Evolutionary conservation across 2,113 vertebrate species (phyloP).

Genomic region (Istiophorus platypterus): DNA sequence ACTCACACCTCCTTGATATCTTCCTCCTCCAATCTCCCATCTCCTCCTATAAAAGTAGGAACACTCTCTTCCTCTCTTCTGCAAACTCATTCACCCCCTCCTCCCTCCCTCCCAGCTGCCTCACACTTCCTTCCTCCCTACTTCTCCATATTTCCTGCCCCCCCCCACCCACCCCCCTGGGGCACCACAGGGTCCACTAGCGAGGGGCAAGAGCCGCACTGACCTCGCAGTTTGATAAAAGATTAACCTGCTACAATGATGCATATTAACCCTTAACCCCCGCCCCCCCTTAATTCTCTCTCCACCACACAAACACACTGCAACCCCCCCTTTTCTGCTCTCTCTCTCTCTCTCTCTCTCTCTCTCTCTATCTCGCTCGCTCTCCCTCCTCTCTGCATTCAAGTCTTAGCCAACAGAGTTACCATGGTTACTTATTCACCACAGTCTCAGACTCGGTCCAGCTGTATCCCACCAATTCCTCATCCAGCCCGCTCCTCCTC

Average conservation of each 20-base stretch:
- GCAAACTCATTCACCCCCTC: conserved; percentile 9
- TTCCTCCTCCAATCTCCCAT: conserved; percentile 24
- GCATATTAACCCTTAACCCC: conserved; percentile 80
- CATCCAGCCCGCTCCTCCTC: conserved; percentile 48
- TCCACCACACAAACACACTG: conserved; percentile 60
- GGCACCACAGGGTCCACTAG: conserved; percentile 41
- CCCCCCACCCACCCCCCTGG: background rate
- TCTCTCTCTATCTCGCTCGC: conserved; percentile 55
- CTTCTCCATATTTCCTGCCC: conserved; percentile 35
- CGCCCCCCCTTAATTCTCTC: conserved; percentile 27
- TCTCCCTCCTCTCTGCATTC: conserved; percentile 74
- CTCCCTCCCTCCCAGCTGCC: background rate
- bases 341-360: conserved; percentile 51
- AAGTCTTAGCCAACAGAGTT: conserved; percentile 83
- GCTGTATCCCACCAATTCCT: conserved; percentile 78
- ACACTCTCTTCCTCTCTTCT: conserved; percentile 42
- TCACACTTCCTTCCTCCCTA: conserved; percentile 5
- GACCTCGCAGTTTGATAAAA: conserved; percentile 76
- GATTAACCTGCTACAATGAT: conserved; percentile 78
- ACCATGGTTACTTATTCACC: conserved; percentile 86
- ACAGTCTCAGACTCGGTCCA: conserved; percentile 77
- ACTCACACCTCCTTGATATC: conserved; percentile 29
- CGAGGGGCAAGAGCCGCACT: conserved; percentile 65
- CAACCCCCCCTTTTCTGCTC: conserved; percentile 58
- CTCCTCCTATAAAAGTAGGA: conserved; percentile 38